Conservation (phyloP, 2,888 invertebrate genomes). For the Prosopocoilus inquinatus region DNA sequence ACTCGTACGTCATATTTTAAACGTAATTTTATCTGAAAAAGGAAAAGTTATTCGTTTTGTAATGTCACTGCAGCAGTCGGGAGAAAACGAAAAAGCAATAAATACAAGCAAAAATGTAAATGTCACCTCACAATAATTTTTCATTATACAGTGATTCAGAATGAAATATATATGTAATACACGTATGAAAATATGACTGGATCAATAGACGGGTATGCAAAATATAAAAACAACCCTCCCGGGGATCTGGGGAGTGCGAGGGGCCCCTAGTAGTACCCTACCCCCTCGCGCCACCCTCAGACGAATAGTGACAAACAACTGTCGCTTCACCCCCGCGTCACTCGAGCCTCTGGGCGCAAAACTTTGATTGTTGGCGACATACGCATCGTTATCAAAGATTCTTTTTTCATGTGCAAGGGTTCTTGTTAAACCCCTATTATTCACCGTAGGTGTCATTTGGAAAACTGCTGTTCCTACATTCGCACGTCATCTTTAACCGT, state of each 20-base stretch:
- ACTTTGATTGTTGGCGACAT: conserved; percentile 37
- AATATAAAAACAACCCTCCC: conserved; percentile 32
- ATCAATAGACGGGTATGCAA: conserved; percentile 40
- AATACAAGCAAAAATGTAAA: conserved; percentile 30
- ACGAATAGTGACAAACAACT: conserved; percentile 46
- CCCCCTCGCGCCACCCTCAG: conserved; percentile 32
- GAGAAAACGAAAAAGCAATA: conserved; percentile 33
- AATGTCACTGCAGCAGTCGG: conserved; percentile 18
- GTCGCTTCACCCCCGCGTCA: conserved; percentile 41
- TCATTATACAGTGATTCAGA: conserved; percentile 31
- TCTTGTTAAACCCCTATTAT: too few species aligned
- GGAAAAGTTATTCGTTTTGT: conserved; percentile 28
- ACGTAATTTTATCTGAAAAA: conserved; percentile 31
- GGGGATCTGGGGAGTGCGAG: conserved; percentile 27
- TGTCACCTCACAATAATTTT: conserved; percentile 9
- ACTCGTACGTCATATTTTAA: conserved; percentile 34
- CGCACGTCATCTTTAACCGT: background rate
- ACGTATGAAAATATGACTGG: conserved; percentile 45
- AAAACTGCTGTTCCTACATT: background rate
- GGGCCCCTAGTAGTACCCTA: conserved; percentile 26
- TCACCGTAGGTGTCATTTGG: background rate
- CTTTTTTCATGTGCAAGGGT: conserved; percentile 4
- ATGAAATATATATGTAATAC: conserved; percentile 42
- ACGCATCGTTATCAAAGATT: conserved; percentile 19
- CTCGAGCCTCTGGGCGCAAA: conserved; percentile 32